These are phyloP conservation scores for Danaus melanippus DNA, from an alignment of 1,140 invertebrate genomes.

Conservation along the genomic window DNA sequence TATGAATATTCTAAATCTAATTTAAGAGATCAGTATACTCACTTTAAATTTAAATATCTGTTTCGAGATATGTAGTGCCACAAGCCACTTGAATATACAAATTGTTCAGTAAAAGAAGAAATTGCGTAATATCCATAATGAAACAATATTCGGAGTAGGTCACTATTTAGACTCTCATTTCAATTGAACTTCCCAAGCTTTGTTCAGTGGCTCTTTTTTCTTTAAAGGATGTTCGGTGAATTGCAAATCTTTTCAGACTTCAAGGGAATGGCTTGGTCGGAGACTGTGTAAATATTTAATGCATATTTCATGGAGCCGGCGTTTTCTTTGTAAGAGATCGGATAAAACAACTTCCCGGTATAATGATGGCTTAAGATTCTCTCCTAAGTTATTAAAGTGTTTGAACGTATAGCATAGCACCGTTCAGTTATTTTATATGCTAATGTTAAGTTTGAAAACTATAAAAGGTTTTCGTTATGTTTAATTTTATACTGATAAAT, in stretches of 20 bases:
- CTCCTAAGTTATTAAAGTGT: conserved; percentile 1
- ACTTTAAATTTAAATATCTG: too few species aligned
- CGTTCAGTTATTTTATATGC: conserved; percentile 7
- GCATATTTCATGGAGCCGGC: conserved; percentile 63
- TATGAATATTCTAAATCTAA: too few species aligned
- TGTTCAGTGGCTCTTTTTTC: conserved; percentile 55
- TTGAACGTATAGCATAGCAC: too few species aligned
- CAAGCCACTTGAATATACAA: too few species aligned
- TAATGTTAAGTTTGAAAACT: not conserved
- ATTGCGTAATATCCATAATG: too few species aligned
- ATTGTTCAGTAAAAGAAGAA: too few species aligned
- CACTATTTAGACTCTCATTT: conserved; percentile 53
- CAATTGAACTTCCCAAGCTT: conserved; percentile 38
- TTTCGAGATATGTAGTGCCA: too few species aligned
- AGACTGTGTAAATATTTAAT: conserved; percentile 67
- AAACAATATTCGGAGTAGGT: conserved; percentile 18
- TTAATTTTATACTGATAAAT: too few species aligned
- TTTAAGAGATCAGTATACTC: too few species aligned
- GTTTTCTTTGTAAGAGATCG: conserved; percentile 60
- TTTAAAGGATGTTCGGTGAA: conserved; percentile 58
- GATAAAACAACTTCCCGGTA: conserved; percentile 40
- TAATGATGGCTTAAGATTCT: conserved; percentile 13
- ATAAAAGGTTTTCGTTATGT: too few species aligned
- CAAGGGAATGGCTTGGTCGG: conserved; percentile 47
- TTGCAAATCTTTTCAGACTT: conserved; percentile 66